phyloP scores from a whole-genome alignment of 2,888 invertebrate genomes.

The Scaptomyza polygonia region DNA sequence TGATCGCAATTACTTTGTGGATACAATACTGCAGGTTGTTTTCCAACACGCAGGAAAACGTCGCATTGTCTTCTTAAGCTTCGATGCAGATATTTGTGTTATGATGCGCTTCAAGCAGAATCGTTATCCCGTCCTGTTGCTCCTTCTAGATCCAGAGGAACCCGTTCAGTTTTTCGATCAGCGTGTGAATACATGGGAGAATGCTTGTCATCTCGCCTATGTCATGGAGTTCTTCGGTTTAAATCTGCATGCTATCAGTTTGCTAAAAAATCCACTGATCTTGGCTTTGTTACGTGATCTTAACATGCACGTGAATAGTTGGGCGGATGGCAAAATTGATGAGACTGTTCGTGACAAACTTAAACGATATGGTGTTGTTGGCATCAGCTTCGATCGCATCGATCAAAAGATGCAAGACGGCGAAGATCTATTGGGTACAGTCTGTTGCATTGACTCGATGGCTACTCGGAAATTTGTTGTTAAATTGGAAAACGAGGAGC shows the following conservation, averaged over 20 bases:
- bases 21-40: conserved; percentile 87
- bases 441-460: conserved; percentile 55
- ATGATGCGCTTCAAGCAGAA: conserved; percentile 97
- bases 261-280: conserved; percentile 88
- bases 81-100: conserved; percentile 97
- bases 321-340: conserved; percentile 30
- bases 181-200: conserved; percentile 90
- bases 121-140: conserved; percentile 96
- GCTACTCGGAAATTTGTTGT: conserved; percentile 24
- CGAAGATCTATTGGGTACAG: conserved; percentile 16
- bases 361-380: conserved; percentile 41
- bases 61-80: conserved; percentile 95
- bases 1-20: conserved; percentile 96
- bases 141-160: conserved; percentile 88
- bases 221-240: conserved; percentile 93
- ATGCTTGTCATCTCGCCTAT: conserved; percentile 91
- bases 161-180: conserved; percentile 93
- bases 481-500: conserved; percentile 34
- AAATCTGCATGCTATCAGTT: conserved; percentile 94
- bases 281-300: conserved; percentile 28
- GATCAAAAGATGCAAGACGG: conserved; percentile 56
- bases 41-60: conserved; percentile 88
- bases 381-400: conserved; percentile 60
- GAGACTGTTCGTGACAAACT: conserved; percentile 10
- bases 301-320: conserved; percentile 31